Conservation (phyloP, 2,797 vertebrate genomes). For the Tamandua tetradactyla region DNA sequence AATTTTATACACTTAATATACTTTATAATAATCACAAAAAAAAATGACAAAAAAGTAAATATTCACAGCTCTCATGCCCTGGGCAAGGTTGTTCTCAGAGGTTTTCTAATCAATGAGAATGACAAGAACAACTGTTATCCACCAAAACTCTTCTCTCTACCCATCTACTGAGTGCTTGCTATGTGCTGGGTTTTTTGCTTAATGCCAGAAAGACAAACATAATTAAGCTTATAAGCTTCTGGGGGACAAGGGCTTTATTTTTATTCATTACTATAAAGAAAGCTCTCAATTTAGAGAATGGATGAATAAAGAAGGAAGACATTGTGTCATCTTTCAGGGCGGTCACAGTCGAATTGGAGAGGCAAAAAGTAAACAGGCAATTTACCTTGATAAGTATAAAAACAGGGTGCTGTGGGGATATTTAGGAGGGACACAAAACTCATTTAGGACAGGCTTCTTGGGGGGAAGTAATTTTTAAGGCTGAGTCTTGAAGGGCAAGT, state of each 20-base stretch:
- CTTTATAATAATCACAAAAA: constrained; percentile 2
- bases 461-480: not conserved
- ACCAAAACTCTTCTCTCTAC: not conserved
- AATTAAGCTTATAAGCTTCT: not conserved
- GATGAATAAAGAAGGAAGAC: not conserved
- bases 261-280: not conserved
- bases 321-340: not conserved
- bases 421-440: not conserved
- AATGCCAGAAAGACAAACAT: not conserved
- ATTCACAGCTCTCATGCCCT: not conserved
- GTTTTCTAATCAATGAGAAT: not conserved
- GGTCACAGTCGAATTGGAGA: not conserved
- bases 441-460: not conserved
- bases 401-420: not conserved
- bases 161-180: not conserved
- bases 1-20: not conserved
- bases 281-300: not conserved
- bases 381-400: not conserved
- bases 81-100: not conserved
- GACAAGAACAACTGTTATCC: not conserved
- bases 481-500: not conserved
- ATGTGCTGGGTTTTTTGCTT: not conserved
- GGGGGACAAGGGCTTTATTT: not conserved
- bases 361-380: not conserved
- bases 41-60: not conserved